phyloP scores from a whole-genome alignment of 2,113 vertebrate species.

The Jacana jacana region DNA sequence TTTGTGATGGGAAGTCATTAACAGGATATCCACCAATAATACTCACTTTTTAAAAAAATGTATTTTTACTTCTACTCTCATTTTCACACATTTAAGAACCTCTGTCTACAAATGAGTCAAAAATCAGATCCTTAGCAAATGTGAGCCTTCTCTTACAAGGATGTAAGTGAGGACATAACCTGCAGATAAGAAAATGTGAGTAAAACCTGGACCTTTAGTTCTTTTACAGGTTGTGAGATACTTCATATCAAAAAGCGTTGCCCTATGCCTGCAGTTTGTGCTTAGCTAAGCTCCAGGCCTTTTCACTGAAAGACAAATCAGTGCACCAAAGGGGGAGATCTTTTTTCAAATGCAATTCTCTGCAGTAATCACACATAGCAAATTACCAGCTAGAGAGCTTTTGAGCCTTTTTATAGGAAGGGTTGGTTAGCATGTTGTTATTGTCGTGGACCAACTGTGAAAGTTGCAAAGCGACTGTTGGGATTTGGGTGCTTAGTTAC shows the following conservation, averaged over 20 bases:
- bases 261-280: background rate
- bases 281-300: background rate
- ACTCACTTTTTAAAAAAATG: background rate
- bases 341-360: background rate
- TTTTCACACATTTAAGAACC: background rate
- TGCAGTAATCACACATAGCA: background rate
- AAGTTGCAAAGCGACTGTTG: slow-evolving; percentile 35
- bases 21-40: background rate
- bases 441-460: background rate
- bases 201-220: background rate
- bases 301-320: background rate
- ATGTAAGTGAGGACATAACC: background rate
- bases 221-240: background rate
- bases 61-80: background rate
- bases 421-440: background rate
- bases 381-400: background rate
- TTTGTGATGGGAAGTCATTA: background rate
- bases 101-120: background rate
- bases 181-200: background rate
- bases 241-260: background rate
- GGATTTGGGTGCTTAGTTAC: slow-evolving; percentile 39
- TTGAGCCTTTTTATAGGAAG: background rate
- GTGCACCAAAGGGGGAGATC: background rate
- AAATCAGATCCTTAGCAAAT: background rate
- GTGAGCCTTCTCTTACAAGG: background rate